Base-by-base conservation (phyloP, 2,113 vertebrate genomes). In the Triplophysa rosa region DNA sequence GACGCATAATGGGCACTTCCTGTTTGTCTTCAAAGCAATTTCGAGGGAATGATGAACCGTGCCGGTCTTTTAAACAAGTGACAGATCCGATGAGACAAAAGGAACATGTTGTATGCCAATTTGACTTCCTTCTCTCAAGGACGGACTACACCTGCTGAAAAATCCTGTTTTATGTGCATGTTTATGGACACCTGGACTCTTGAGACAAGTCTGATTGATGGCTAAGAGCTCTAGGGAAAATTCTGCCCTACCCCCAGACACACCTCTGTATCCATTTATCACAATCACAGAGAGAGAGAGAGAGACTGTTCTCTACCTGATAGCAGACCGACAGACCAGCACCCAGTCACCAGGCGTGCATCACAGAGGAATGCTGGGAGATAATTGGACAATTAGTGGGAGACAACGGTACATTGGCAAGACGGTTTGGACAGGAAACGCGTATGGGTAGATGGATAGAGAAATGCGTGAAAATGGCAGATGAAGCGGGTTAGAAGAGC, bases 141-240 rank as follows among this genome's bases (percentile, higher is more conserved):
- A 90, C 91, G 89, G 84, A 68, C 80, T 88, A 83, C 88, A 91
- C 90, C 91, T 92, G 89, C 88, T 84, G 87, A 89, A 89, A 71
- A 83, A 85, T 84, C 80, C 67, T 84, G 88, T 90, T 90, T 91
- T 87, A 89, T 90, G 87, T 83, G 85, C 88, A 89, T 89, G 87
- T 90, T 90, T 92, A 90, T 87, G 89, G 85, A 87, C 77, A 84
- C 68, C 80, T 84, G 62, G n/a, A 73, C 88, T 86, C 82, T 42
- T 75, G 85, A 87, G 89, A 84, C 78, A 69, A 75, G 79, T 64
- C 79, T 88, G 84, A 90, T 82, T 86, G 89, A 91, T 89, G 58
- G 87, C 84, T 86, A 33, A 42, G 40, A 3, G 63, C 82, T 86
- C 84, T 67, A 16, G 78, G 80, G 85, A 87, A 85, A 89, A 87